A percentile compares a stretch with the other conserved stretches of the same genome.
Conservation (phyloP, 2,888 invertebrate genomes). For the Meiosimyza decipiens region DNA sequence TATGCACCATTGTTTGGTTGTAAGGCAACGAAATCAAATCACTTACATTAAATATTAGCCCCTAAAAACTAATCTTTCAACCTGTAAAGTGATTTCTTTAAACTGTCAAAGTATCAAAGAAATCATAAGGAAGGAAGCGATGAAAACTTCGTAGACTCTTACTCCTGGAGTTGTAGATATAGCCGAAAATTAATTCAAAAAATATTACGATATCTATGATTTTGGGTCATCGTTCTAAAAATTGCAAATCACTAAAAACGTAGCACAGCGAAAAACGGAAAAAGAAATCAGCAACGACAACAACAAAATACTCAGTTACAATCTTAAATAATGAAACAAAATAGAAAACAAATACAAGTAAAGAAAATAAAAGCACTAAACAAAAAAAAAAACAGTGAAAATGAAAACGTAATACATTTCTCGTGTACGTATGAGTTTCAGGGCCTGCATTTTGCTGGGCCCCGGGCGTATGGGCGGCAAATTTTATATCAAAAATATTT, state of each 20-base stretch:
- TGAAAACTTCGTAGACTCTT: no score
- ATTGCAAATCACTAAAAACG: constrained; percentile 23
- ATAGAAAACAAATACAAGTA: constrained; percentile 12
- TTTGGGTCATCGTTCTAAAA: constrained; percentile 38
- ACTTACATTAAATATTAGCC: no score
- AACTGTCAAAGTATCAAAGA: no score
- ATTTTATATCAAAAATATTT: no score
- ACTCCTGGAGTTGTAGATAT: neutral
- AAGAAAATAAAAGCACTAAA: neutral
- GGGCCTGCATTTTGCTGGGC: no score
- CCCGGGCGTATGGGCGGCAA: no score
- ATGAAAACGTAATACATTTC: constrained; percentile 27
- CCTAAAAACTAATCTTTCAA: no score
- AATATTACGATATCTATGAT: constrained; percentile 26
- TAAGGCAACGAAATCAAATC: no score
- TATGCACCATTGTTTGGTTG: no score
- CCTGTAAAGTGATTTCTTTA: no score
- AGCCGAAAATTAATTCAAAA: constrained; percentile 26
- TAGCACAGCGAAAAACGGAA: constrained; percentile 4
- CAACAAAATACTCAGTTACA: constrained; percentile 1
- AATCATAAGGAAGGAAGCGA: no score
- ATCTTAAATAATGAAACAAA: constrained; percentile 3
- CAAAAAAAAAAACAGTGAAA: constrained; percentile 8
- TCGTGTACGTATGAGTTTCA: constrained; percentile 1
- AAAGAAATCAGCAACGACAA: constrained; percentile 14